Evolutionary conservation across 2,113 vertebrate species (phyloP).

Genomic region (Vombatus ursinus): DNA sequence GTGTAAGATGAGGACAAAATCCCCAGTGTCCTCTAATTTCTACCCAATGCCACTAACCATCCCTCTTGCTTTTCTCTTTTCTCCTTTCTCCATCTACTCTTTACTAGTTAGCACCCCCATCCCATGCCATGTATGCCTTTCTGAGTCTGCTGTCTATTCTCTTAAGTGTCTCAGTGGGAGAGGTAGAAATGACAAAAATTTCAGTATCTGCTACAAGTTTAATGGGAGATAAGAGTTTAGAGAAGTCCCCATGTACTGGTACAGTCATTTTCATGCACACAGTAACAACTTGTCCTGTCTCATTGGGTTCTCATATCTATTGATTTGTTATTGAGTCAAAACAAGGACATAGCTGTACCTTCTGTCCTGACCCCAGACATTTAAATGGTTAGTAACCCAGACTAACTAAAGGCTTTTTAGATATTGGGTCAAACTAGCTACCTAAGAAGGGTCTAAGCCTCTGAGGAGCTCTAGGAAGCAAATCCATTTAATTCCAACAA

Average conservation of each 20-base stretch:
- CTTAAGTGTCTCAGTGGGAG: neutral
- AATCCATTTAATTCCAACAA: neutral
- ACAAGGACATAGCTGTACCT: constrained; percentile 37
- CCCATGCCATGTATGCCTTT: neutral
- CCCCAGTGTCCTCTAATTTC: neutral
- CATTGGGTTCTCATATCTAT: constrained; percentile 66
- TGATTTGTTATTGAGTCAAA: constrained; percentile 59
- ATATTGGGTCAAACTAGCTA: neutral
- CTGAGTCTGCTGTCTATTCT: neutral
- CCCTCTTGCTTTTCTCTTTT: neutral
- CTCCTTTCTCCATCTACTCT: neutral
- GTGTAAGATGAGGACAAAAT: no score
- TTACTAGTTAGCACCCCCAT: neutral
- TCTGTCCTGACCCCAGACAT: constrained; percentile 25
- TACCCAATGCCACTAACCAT: neutral
- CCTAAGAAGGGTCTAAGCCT: neutral
- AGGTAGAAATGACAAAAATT: neutral
- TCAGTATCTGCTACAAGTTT: neutral
- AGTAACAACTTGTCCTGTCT: constrained; percentile 71
- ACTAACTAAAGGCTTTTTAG: constrained; percentile 25
- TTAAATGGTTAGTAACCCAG: neutral
- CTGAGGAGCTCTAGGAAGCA: neutral
- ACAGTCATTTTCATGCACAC: constrained; percentile 60
- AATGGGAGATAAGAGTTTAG: neutral
- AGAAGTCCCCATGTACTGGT: neutral